Evolutionary conservation across 2,797 vertebrate species (phyloP).

Genomic region (Sphenodon punctatus): DNA sequence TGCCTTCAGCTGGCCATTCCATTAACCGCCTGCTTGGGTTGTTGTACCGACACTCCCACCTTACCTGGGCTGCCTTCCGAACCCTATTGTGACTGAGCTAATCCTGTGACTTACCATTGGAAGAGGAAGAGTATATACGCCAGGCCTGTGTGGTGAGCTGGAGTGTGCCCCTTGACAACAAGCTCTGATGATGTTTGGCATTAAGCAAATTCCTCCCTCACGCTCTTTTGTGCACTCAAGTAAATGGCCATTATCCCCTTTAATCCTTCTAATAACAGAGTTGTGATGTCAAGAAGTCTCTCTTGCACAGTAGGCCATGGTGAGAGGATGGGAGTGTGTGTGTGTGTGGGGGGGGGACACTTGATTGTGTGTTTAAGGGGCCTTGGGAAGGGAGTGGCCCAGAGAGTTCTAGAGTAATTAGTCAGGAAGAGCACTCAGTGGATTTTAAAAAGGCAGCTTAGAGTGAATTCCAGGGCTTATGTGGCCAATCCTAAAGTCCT

Average conservation of each 20-base stretch:
- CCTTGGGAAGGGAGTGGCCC: not conserved
- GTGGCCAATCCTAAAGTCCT: no score
- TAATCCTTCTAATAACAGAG: conserved; percentile 83
- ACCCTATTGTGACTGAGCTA: not conserved
- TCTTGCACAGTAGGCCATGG: conserved; percentile 69
- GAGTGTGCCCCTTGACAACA: not conserved
- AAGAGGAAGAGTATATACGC: not conserved
- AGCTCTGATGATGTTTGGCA: not conserved
- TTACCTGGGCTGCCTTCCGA: not conserved
- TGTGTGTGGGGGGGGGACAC: not conserved
- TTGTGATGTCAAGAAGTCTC: conserved; percentile 74
- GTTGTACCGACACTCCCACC: not conserved
- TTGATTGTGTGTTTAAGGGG: not conserved
- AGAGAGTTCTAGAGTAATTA: not conserved
- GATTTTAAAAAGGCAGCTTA: not conserved
- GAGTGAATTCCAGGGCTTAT: no score
- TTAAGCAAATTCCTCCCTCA: not conserved
- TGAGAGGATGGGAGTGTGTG: not conserved
- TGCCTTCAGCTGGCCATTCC: not conserved
- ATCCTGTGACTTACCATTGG: not conserved
- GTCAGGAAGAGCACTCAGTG: not conserved
- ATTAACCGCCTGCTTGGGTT: not conserved
- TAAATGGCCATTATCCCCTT: conserved; percentile 83
- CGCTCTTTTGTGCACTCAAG: conserved; percentile 66
- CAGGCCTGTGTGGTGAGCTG: not conserved